Conservation (phyloP, 2,797 vertebrate genomes). For the Gymnodraco acuticeps region DNA sequence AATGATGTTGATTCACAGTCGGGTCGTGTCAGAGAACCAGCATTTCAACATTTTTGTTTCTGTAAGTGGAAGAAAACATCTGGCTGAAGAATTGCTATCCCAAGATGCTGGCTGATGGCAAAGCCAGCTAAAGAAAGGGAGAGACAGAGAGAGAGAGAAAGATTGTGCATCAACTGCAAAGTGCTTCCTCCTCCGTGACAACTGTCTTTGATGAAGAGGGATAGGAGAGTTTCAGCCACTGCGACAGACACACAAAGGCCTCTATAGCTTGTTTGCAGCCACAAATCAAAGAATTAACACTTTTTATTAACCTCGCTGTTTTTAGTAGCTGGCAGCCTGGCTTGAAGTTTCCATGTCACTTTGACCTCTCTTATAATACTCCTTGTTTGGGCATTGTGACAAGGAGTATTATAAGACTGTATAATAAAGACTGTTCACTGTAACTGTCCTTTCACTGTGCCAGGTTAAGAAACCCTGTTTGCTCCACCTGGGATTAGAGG, state of each 20-base stretch:
- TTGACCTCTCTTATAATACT: slow-evolving; percentile 46
- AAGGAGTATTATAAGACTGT: too few species aligned
- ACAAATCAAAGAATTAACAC: slow-evolving; percentile 28
- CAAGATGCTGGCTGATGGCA: slow-evolving; percentile 65
- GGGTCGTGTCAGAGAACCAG: slow-evolving; percentile 45
- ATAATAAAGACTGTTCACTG: slow-evolving; percentile 47
- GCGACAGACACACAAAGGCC: slow-evolving; percentile 38
- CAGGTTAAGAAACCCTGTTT: slow-evolving; percentile 32
- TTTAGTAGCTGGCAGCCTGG: slow-evolving; percentile 35
- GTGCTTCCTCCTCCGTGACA: slow-evolving; percentile 51
- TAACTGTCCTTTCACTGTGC: slow-evolving; percentile 29
- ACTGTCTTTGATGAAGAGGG: slow-evolving; percentile 64
- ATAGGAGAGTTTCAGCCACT: slow-evolving; percentile 43
- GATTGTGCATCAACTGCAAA: slow-evolving; percentile 44
- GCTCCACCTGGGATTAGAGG: slow-evolving; percentile 62
- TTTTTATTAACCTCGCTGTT: slow-evolving; percentile 51
- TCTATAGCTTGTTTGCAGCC: slow-evolving; percentile 37
- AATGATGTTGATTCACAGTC: slow-evolving; percentile 39
- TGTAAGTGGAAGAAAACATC: slow-evolving; percentile 72
- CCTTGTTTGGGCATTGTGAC: slow-evolving; percentile 49
- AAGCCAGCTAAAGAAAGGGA: slow-evolving; percentile 52
- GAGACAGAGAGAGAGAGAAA: slow-evolving; percentile 21
- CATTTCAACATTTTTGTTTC: slow-evolving; percentile 57
- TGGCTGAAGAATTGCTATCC: slow-evolving; percentile 67
- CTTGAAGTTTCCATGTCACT: slow-evolving; percentile 54